phyloP scores from a whole-genome alignment of 1,140 invertebrate species.

The Ostrea denselamellosa region DNA sequence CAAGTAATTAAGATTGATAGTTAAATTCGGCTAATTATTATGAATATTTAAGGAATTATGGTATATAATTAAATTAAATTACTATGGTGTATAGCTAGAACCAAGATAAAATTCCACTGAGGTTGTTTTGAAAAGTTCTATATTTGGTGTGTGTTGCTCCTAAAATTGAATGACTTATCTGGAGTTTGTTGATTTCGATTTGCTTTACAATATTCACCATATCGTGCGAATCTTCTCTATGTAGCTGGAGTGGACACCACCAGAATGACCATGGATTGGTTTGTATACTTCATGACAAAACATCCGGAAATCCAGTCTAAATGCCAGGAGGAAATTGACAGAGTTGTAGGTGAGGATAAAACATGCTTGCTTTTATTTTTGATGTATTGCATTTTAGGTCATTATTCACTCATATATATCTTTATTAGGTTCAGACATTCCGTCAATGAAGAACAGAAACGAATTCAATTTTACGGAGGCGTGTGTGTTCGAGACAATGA shows the following conservation, averaged over 20 bases:
- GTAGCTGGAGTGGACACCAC: conserved; percentile 85
- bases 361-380: too few relatives aligned
- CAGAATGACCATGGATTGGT: conserved; percentile 75
- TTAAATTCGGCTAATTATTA: too few relatives aligned
- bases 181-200: too few relatives aligned
- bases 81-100: too few relatives aligned
- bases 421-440: background rate
- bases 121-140: too few relatives aligned
- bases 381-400: too few relatives aligned
- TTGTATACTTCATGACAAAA: conserved; percentile 77
- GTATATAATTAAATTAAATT: too few relatives aligned
- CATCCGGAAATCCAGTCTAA: conserved; percentile 82
- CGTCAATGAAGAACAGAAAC: conserved; percentile 27
- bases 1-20: too few relatives aligned
- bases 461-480: conserved; percentile 31
- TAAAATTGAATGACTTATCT: background rate
- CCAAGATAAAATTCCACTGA: too few relatives aligned
- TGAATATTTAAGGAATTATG: too few relatives aligned
- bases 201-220: background rate
- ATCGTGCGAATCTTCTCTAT: background rate
- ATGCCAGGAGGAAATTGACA: conserved; percentile 87
- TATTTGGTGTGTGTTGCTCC: too few relatives aligned
- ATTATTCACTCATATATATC: too few relatives aligned
- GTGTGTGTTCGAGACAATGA: conserved; percentile 37
- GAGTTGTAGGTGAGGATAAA: conserved; percentile 83